Evolutionary conservation across 2,113 vertebrate genomes (phyloP).

Genomic region (Dinomys branickii): DNA sequence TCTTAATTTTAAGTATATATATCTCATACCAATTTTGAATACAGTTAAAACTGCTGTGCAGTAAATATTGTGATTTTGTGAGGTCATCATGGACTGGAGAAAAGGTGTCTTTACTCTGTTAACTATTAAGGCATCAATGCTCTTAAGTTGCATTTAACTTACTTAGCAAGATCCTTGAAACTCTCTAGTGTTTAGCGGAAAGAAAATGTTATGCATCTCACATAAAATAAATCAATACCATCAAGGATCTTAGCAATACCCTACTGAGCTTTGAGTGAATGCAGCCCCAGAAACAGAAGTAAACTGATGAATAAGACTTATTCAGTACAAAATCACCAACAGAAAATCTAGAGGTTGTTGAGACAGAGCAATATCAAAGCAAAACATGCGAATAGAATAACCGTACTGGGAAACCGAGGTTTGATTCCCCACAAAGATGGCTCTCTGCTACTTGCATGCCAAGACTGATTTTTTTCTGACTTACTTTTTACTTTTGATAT

Average conservation of each 20-base stretch:
- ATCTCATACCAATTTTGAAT: background rate
- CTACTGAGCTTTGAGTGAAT: background rate
- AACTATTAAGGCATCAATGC: background rate
- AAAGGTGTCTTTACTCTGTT: background rate
- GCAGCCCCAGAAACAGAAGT: background rate
- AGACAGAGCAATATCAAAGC: background rate
- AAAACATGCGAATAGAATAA: background rate
- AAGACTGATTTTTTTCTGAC: background rate
- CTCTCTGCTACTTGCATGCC: background rate
- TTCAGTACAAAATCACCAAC: too few species aligned
- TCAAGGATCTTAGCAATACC: background rate
- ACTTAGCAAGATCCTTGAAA: slow-evolving; percentile 4
- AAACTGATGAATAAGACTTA: background rate
- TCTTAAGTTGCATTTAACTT: background rate
- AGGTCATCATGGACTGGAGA: background rate
- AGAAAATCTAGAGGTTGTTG: background rate
- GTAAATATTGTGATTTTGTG: background rate
- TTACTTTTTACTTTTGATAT: background rate
- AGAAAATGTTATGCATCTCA: background rate
- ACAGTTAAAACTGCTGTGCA: background rate
- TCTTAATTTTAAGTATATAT: background rate
- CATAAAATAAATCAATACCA: slow-evolving; percentile 54
- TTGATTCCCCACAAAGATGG: background rate
- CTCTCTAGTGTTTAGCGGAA: background rate
- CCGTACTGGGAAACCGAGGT: background rate